Conservation (phyloP, 2,797 vertebrate species). For the Steatocranus sp. region DNA sequence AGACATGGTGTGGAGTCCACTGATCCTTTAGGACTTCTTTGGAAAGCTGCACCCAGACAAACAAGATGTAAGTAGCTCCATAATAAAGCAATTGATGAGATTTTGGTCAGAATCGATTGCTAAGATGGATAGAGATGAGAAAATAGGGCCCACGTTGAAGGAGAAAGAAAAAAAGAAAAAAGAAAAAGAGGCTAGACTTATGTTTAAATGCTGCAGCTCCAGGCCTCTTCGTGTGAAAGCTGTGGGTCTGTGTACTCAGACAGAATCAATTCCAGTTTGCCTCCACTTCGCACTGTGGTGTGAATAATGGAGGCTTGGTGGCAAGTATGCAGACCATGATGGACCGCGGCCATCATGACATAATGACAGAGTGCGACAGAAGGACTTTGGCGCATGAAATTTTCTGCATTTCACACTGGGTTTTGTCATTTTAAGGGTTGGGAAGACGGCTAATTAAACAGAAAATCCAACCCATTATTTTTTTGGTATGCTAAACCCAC, state of each 20-base stretch:
- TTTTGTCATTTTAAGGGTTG: background rate
- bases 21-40: background rate
- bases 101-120: slow-evolving; percentile 21
- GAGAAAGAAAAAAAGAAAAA: background rate
- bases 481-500: background rate
- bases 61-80: slow-evolving; percentile 6
- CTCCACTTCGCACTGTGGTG: slow-evolving; percentile 37
- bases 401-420: background rate
- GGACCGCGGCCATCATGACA: background rate
- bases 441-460: background rate
- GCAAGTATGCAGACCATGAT: slow-evolving; percentile 41
- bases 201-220: slow-evolving; percentile 26
- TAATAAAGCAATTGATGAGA: slow-evolving; percentile 28
- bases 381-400: background rate
- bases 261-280: slow-evolving; percentile 57
- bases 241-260: slow-evolving; percentile 44
- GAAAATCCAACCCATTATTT: background rate
- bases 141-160: background rate
- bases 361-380: background rate
- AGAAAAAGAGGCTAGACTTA: background rate
- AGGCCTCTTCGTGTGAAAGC: slow-evolving; percentile 33
- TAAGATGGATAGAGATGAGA: slow-evolving; percentile 20
- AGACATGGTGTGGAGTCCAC: background rate
- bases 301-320: slow-evolving; percentile 50
- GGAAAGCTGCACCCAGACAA: slow-evolving; percentile 10